phyloP scores from a whole-genome alignment of 2,113 vertebrate species.

The Pipa parva region DNA sequence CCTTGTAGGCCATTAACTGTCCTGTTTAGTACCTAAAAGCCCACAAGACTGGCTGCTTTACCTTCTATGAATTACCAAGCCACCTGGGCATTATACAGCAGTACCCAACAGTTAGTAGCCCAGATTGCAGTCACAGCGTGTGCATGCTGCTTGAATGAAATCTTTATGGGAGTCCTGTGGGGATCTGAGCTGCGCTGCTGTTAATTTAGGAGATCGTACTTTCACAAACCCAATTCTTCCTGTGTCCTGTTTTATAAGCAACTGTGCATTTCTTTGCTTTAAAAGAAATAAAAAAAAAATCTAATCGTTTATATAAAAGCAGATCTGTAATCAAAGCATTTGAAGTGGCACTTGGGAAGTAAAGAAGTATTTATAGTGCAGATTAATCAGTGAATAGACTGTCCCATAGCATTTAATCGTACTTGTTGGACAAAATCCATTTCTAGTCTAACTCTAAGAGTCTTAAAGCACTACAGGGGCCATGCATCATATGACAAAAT shows the following conservation, averaged over 20 bases:
- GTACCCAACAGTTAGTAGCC: too few species aligned
- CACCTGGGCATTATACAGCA: too few species aligned
- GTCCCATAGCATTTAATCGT: slow-evolving; percentile 14
- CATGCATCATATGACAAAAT: slow-evolving; percentile 7
- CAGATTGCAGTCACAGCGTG: too few species aligned
- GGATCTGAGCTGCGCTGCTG: too few species aligned
- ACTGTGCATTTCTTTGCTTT: slow-evolving; percentile 5
- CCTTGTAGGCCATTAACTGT: too few species aligned
- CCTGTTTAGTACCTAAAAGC: too few species aligned
- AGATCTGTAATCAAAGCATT: slow-evolving; percentile 19
- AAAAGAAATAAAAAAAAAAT: slow-evolving; percentile 7
- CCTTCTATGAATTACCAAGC: too few species aligned
- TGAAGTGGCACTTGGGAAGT: slow-evolving; percentile 22
- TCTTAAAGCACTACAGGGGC: slow-evolving; percentile 2
- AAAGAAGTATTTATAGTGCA: slow-evolving; percentile 14
- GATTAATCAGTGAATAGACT: slow-evolving; percentile 22
- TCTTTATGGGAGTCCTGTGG: too few species aligned
- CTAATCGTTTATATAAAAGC: slow-evolving; percentile 21
- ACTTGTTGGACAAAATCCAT: slow-evolving; percentile 10
- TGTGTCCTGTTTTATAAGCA: slow-evolving; percentile 20
- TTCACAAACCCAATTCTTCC: not conserved
- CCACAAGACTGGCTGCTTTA: too few species aligned
- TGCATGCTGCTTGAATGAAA: too few species aligned
- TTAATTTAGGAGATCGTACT: too few species aligned
- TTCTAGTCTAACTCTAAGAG: not conserved